phyloP scores from a whole-genome alignment of 2,113 vertebrate species.

The Brachyhypopomus gauderio region DNA sequence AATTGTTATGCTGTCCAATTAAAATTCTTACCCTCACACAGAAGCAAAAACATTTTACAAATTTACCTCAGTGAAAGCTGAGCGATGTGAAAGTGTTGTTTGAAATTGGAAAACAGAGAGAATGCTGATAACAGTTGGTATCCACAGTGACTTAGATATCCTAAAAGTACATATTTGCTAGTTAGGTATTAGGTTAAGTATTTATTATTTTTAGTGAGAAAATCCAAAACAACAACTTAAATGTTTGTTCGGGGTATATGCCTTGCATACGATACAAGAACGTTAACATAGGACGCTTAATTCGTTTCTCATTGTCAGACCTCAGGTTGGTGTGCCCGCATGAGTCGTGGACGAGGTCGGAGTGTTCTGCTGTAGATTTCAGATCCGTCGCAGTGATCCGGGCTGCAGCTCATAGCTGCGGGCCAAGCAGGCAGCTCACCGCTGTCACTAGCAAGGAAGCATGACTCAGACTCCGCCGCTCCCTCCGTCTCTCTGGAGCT shows the following conservation, averaged over 20 bases:
- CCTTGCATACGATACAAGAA: neutral
- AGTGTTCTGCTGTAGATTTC: slow-evolving; percentile 17
- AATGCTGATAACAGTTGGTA: too few relatives aligned
- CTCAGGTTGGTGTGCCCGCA: slow-evolving; percentile 2
- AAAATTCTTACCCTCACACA: neutral
- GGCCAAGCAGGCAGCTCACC: slow-evolving; percentile 16
- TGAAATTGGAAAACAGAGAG: neutral
- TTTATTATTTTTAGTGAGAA: neutral
- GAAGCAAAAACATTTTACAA: too few relatives aligned
- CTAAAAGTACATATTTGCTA: too few relatives aligned
- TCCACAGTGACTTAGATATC: too few relatives aligned
- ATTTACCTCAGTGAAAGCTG: too few relatives aligned
- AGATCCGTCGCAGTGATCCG: neutral
- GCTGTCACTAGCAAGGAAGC: slow-evolving; percentile 17
- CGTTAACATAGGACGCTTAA: neutral
- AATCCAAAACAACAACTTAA: neutral
- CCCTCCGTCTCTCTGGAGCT: slow-evolving; percentile 17
- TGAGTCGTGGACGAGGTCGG: slow-evolving; percentile 8
- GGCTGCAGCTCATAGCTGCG: neutral
- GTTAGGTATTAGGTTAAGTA: neutral
- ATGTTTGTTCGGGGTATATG: neutral
- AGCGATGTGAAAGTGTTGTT: neutral
- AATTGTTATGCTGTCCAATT: neutral
- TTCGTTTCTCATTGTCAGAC: slow-evolving; percentile 20
- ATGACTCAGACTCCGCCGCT: slow-evolving; percentile 28